These are phyloP conservation scores for Mythimna vitellina DNA, from an alignment of 2,888 invertebrate species.

Conservation along the genomic window DNA sequence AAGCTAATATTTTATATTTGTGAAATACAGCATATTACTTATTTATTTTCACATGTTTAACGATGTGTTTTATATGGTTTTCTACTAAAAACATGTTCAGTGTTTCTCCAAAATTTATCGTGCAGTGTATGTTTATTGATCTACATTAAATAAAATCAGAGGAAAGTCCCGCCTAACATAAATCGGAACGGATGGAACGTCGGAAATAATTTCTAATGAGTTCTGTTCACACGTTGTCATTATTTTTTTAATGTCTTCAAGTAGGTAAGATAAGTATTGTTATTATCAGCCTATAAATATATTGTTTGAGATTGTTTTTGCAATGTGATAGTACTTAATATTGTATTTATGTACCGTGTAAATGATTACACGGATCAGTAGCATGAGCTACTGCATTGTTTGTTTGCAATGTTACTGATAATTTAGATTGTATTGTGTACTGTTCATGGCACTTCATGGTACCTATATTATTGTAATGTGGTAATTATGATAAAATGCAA, in stretches of 20 bases:
- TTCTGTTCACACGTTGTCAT: neutral
- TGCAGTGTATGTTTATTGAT: neutral
- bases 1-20: neutral
- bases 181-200: neutral
- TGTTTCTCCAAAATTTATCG: neutral
- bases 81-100: neutral
- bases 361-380: too few relatives aligned
- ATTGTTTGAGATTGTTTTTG: slow-evolving; percentile 14
- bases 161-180: neutral
- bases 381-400: slow-evolving; percentile 12
- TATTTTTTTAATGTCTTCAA: neutral
- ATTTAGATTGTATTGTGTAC: slow-evolving; percentile 20
- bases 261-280: neutral
- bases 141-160: neutral
- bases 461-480: neutral
- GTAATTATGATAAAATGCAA: neutral
- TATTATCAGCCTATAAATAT: slow-evolving; percentile 5
- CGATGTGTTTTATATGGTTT: neutral
- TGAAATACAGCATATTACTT: neutral
- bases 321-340: slow-evolving; percentile 4
- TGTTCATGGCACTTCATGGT: slow-evolving; percentile 5
- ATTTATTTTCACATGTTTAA: slow-evolving; percentile 13
- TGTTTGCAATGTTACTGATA: slow-evolving; percentile 23
- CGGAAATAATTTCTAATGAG: neutral
- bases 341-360: slow-evolving; percentile 3